These are phyloP conservation scores for Amphimedon queenslandica DNA, from an alignment of 37 sponge, comb jelly and placozoan species.

Conservation along the genomic window DNA sequence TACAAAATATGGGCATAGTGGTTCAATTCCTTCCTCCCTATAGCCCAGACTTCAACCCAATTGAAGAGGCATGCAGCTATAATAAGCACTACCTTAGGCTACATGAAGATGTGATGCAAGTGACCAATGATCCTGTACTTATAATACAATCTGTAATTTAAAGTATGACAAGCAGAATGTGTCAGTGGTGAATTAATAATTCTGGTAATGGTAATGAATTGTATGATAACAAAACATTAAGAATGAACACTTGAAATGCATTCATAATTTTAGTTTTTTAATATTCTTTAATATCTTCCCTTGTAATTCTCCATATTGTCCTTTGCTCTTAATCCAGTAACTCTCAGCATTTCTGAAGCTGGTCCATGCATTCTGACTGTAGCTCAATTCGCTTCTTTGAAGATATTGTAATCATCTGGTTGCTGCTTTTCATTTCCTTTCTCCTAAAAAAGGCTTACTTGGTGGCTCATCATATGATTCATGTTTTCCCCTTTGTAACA, in stretches of 20 bases:
- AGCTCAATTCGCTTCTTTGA: background rate
- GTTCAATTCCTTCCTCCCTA: conserved; percentile 25
- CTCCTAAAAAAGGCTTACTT: conserved; percentile 33
- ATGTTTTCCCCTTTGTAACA: conserved; percentile 34
- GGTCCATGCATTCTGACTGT: background rate
- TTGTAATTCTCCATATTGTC: conserved; percentile 10
- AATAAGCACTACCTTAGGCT: conserved; percentile 10
- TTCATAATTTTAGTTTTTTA: background rate
- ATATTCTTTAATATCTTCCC: conserved; percentile 3
- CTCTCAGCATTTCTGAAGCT: conserved; percentile 2
- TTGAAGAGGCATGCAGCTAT: conserved; percentile 36
- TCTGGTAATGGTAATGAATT: background rate
- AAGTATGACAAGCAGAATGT: background rate
- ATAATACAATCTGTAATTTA: conserved; percentile 8
- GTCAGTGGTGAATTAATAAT: conserved; percentile 13
- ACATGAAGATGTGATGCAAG: conserved; percentile 31
- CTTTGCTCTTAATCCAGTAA: conserved; percentile 16
- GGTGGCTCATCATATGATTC: conserved; percentile 41
- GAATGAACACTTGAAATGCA: background rate
- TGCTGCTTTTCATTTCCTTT: background rate
- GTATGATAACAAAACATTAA: background rate
- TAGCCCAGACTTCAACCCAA: conserved; percentile 19
- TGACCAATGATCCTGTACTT: background rate
- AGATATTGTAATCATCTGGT: background rate
- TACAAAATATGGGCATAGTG: conserved; percentile 17